A percentile compares a stretch with the other conserved stretches of the same genome.
Evolutionary conservation across 2,888 invertebrate species (phyloP).

Genomic region (Pharmacophagus antenor): DNA sequence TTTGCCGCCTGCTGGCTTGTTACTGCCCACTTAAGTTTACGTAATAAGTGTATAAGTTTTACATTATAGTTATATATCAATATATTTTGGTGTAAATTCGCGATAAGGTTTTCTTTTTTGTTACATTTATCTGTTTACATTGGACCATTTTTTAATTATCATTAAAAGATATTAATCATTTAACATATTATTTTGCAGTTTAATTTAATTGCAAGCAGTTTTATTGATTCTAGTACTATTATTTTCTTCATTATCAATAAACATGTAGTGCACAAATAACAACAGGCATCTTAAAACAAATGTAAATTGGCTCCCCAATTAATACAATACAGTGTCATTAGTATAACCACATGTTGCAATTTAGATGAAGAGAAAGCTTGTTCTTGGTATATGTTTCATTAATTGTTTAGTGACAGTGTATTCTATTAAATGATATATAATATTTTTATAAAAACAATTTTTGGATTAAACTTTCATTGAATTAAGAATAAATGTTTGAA

Average conservation of each 20-base stretch:
- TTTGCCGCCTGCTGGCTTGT: slow-evolving; percentile 4
- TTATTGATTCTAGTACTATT: too few species aligned
- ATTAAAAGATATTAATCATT: too few species aligned
- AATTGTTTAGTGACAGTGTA: background rate
- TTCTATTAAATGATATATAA: too few species aligned
- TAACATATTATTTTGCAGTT: too few species aligned
- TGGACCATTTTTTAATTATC: too few species aligned
- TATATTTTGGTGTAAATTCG: background rate
- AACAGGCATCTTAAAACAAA: background rate
- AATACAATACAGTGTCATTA: slow-evolving; percentile 52
- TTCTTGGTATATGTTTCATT: background rate
- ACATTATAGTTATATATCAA: background rate
- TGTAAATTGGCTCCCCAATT: slow-evolving; percentile 52
- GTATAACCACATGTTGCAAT: slow-evolving; percentile 47
- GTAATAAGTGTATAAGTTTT: slow-evolving; percentile 29
- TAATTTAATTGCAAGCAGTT: too few species aligned
- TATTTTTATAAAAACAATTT: too few species aligned
- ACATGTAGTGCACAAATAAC: background rate
- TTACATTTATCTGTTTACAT: too few species aligned
- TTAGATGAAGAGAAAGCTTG: slow-evolving; percentile 54
- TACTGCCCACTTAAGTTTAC: slow-evolving; percentile 35
- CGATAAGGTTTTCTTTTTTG: too few species aligned
- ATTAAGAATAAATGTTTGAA: too few species aligned
- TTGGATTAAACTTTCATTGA: too few species aligned
- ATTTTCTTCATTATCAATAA: background rate